Percentiles rank a stretch among this genome's conserved stretches.
phyloP scores from a whole-genome alignment of 2,888 invertebrate species.

The Deilephila elpenor region DNA sequence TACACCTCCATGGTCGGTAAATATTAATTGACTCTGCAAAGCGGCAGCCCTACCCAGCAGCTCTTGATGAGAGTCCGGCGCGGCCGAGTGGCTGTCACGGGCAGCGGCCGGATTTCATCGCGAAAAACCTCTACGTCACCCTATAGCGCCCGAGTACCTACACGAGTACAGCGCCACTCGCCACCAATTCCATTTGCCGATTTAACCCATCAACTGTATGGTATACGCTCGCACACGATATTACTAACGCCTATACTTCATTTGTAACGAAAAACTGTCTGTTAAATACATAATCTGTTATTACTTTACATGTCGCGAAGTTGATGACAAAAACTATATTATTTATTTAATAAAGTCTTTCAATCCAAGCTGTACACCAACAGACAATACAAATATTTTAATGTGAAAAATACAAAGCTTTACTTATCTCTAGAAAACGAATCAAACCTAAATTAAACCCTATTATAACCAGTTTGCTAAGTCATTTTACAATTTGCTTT shows the following conservation, averaged over 20 bases:
- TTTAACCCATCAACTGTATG: slow-evolving; percentile 14
- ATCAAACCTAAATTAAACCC: too few relatives aligned
- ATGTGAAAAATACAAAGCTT: too few relatives aligned
- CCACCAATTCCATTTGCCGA: slow-evolving; percentile 62
- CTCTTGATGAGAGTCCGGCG: slow-evolving; percentile 39
- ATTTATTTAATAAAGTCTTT: too few relatives aligned
- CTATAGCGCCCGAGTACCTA: slow-evolving; percentile 35
- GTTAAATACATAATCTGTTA: not conserved
- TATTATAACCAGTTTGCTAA: too few relatives aligned
- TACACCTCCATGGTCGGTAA: not conserved
- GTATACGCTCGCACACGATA: not conserved
- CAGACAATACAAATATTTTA: too few relatives aligned
- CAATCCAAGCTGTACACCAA: too few relatives aligned
- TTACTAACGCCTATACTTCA: not conserved
- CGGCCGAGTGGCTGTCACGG: slow-evolving; percentile 68
- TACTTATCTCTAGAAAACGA: too few relatives aligned
- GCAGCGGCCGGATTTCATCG: slow-evolving; percentile 55
- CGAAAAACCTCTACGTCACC: slow-evolving; percentile 68
- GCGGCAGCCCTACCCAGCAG: slow-evolving; percentile 52
- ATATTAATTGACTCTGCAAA: not conserved
- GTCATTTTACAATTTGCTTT: too few relatives aligned
- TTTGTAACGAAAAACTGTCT: not conserved
- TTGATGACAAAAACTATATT: too few relatives aligned
- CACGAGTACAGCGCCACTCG: slow-evolving; percentile 45
- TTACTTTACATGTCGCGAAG: not conserved